phyloP scores from a whole-genome alignment of 2,113 vertebrate genomes.

The Nyctereutes procyonoides region DNA sequence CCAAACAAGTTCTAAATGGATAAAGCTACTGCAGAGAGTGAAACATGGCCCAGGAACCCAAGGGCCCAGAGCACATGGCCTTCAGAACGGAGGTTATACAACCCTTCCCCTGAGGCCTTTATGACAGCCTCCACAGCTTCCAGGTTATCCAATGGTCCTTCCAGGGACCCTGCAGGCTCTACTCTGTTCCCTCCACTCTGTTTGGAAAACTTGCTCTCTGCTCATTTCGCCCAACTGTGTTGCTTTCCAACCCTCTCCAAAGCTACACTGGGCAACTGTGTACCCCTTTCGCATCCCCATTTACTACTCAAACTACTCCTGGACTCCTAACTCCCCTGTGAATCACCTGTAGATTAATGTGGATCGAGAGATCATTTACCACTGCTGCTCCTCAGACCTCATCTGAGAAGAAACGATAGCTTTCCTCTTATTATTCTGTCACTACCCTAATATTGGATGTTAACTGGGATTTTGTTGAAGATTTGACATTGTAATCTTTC shows the following conservation, averaged over 20 bases:
- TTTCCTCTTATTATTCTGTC: not conserved
- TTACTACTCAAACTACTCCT: not conserved
- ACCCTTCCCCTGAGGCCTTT: not conserved
- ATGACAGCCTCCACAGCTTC: accelerated
- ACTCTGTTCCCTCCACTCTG: not conserved
- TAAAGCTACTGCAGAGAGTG: not conserved
- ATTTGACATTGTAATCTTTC: not conserved
- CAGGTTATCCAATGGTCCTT: not conserved
- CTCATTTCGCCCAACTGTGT: not conserved
- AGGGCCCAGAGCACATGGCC: accelerated
- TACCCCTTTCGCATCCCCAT: not conserved
- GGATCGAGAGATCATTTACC: not conserved
- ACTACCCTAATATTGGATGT: not conserved
- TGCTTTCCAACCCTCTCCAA: not conserved
- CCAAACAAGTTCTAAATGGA: no score
- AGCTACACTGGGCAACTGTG: not conserved
- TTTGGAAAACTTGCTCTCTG: not conserved
- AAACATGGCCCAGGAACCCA: not conserved
- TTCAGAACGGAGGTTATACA: not conserved
- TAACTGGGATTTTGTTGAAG: not conserved
- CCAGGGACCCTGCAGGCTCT: not conserved
- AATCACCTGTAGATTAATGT: not conserved
- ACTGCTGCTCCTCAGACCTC: not conserved
- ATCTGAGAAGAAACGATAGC: not conserved
- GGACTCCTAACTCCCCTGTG: not conserved